These are phyloP conservation scores for Timema cristinae DNA, from an alignment of 2,888 invertebrate species.

Conservation along the genomic window DNA sequence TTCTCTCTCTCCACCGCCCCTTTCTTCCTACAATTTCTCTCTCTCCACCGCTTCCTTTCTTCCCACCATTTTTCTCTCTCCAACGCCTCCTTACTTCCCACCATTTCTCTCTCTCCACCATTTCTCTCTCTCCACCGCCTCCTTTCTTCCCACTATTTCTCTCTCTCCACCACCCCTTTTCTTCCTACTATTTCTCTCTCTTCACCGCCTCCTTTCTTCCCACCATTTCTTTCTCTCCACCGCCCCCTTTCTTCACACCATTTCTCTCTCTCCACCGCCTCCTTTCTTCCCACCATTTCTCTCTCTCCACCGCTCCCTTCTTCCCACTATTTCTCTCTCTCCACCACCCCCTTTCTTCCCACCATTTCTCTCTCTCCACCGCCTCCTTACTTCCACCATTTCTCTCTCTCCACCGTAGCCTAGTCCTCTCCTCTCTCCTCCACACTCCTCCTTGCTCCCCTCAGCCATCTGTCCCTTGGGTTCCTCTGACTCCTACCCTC, in stretches of 20 bases:
- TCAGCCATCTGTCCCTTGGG: too few species aligned
- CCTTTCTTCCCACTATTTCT: neutral
- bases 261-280: neutral
- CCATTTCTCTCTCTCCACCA: slow-evolving; percentile 7
- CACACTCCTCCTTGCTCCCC: neutral
- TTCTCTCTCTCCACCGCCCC: too few species aligned
- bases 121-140: too few species aligned
- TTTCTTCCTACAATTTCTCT: neutral
- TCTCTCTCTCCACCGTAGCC: neutral
- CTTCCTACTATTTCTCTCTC: neutral
- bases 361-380: neutral
- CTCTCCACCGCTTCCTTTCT: neutral
- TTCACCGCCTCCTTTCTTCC: neutral
- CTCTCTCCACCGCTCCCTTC: slow-evolving; percentile 11
- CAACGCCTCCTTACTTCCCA: neutral
- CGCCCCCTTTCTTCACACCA: neutral
- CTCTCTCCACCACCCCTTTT: neutral
- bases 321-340: slow-evolving; percentile 4
- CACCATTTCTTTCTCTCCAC: neutral
- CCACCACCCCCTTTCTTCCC: slow-evolving; percentile 11
- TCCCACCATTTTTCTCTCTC: neutral
- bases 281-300: neutral
- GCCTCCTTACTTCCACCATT: neutral
- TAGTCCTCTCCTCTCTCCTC: neutral
- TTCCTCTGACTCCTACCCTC: too few species aligned